These are phyloP conservation scores for Neosalanx taihuensis DNA, from an alignment of 2,797 vertebrate species.

Conservation along the genomic window DNA sequence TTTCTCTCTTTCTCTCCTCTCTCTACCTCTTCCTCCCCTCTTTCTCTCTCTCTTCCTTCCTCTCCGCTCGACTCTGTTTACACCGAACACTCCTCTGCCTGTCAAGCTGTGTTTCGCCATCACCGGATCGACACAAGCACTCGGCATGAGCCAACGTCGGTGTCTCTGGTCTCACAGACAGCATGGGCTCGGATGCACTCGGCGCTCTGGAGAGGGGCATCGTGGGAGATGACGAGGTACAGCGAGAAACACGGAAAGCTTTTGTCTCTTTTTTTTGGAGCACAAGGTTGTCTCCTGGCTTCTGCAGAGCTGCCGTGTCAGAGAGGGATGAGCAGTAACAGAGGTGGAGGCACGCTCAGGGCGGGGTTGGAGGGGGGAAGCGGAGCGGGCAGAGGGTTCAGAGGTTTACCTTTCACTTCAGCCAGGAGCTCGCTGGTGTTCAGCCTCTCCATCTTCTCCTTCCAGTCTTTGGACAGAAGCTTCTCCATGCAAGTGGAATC, in stretches of 20 bases:
- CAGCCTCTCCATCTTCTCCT: conserved; percentile 89
- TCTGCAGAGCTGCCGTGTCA: conserved; percentile 48
- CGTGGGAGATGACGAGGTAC: conserved; percentile 57
- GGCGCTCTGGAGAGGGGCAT: conserved; percentile 56
- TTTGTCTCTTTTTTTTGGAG: conserved; percentile 62
- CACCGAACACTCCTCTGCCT: conserved; percentile 51
- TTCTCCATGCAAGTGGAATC: conserved; percentile 88
- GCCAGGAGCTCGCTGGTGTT: conserved; percentile 85
- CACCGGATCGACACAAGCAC: conserved; percentile 46
- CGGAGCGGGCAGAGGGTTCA: neutral
- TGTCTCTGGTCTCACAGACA: conserved; percentile 24
- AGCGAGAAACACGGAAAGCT: conserved; percentile 55
- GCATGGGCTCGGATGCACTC: conserved; percentile 51
- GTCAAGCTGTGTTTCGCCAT: conserved; percentile 41
- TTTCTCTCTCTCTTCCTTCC: conserved; percentile 3
- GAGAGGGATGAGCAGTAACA: conserved; percentile 49
- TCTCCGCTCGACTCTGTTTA: conserved; percentile 48
- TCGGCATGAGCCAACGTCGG: conserved; percentile 32
- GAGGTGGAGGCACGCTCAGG: neutral
- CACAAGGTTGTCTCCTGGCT: conserved; percentile 57
- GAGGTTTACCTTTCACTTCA: conserved; percentile 84
- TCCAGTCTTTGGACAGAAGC: conserved; percentile 90
- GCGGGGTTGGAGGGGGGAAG: neutral
- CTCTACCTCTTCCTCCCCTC: conserved; percentile 7
- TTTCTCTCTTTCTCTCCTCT: conserved; percentile 29